These are phyloP conservation scores for Leptopilina drosophilae DNA, from an alignment of 2,888 invertebrate species.

Conservation along the genomic window DNA sequence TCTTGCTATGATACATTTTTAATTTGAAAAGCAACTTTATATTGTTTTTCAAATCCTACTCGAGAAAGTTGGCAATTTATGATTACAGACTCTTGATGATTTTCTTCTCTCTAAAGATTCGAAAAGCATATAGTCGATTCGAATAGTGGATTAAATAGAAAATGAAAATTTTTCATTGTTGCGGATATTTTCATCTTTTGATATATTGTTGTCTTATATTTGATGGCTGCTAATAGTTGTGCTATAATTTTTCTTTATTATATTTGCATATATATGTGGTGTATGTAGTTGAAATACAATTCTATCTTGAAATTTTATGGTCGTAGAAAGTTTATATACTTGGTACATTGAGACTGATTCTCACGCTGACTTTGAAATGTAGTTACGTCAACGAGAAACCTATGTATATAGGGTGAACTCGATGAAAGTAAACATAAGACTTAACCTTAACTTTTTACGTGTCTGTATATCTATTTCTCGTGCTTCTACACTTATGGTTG, in stretches of 20 bases:
- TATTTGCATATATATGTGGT: neutral
- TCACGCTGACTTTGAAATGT: conserved; percentile 40
- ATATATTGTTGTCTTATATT: neutral
- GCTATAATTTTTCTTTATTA: neutral
- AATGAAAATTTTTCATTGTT: conserved; percentile 6
- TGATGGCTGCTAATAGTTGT: neutral
- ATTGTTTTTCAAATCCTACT: conserved; percentile 7
- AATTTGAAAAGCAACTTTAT: neutral
- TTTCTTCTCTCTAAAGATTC: neutral
- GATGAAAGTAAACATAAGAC: conserved; percentile 34
- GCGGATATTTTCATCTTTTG: neutral
- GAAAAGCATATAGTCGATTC: neutral
- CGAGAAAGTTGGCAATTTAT: conserved; percentile 25
- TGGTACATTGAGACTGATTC: conserved; percentile 40
- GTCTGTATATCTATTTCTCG: conserved; percentile 4
- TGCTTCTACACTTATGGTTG: neutral
- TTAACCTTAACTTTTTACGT: conserved; percentile 17
- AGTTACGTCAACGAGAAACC: conserved; percentile 38
- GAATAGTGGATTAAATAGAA: neutral
- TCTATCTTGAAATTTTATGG: conserved; percentile 36
- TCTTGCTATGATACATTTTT: neutral
- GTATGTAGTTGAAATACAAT: conserved; percentile 11
- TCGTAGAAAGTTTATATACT: conserved; percentile 33
- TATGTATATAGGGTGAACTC: conserved; percentile 36
- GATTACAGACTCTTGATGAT: conserved; percentile 3